These are phyloP conservation scores for Hirtodrosophila duncani DNA, from an alignment of 2,888 invertebrate species.

Conservation along the genomic window DNA sequence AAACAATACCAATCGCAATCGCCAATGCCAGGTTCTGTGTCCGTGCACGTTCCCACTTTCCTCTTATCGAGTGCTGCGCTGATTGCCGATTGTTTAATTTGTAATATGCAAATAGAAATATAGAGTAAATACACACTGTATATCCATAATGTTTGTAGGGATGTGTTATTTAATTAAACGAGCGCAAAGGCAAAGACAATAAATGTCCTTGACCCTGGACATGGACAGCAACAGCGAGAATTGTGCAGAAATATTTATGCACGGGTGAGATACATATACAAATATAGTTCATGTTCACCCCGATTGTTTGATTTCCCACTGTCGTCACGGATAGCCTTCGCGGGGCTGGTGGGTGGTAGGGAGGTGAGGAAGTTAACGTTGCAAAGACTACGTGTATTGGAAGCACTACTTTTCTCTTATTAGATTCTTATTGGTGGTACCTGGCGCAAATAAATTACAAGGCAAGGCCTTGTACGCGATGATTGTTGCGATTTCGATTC, in stretches of 20 bases:
- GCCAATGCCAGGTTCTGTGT: no score
- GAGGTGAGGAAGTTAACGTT: no score
- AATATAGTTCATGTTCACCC: conserved; percentile 10
- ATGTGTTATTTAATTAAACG: no score
- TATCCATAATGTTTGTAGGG: no score
- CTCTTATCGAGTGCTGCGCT: no score
- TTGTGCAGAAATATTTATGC: conserved; percentile 22
- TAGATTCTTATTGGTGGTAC: conserved; percentile 59
- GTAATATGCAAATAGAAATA: no score
- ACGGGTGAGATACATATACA: conserved; percentile 17
- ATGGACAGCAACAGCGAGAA: no score
- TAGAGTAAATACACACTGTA: no score
- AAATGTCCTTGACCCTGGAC: conserved; percentile 35
- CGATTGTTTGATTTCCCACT: conserved; percentile 38
- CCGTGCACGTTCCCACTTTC: no score
- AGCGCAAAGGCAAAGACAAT: conserved; percentile 18
- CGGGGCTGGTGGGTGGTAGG: conserved; percentile 15
- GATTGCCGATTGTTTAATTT: no score
- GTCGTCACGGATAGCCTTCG: conserved; percentile 67
- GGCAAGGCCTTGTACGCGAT: conserved; percentile 49
- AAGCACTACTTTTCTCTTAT: conserved; percentile 48
- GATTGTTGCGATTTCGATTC: conserved; percentile 37
- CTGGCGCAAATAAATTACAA: conserved; percentile 56
- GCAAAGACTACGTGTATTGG: background rate
- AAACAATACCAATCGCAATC: no score